These are phyloP conservation scores for Forbesichthys papilliferus DNA, from an alignment of 2,113 vertebrate genomes.

Conservation along the genomic window DNA sequence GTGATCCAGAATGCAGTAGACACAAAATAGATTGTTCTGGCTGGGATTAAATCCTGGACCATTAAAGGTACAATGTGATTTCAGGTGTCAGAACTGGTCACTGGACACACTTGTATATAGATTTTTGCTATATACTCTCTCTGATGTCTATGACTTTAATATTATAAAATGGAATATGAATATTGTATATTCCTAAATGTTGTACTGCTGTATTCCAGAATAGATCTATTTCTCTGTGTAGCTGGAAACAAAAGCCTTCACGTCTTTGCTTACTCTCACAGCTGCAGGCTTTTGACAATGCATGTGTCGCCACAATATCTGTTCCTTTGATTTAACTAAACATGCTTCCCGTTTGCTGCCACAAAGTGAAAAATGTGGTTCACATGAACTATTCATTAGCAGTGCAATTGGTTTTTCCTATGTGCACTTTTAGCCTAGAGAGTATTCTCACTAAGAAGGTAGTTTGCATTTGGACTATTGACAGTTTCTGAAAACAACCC, in stretches of 20 bases:
- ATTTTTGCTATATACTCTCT: constrained; percentile 11
- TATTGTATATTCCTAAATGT: constrained; percentile 15
- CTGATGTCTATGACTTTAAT: constrained; percentile 2
- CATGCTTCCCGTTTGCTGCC: constrained; percentile 60
- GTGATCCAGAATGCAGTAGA: constrained; percentile 33
- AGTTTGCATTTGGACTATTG: constrained; percentile 48
- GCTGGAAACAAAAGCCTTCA: constrained; percentile 41
- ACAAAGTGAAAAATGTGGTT: constrained; percentile 70
- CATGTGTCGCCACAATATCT: constrained; percentile 35
- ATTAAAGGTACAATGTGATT: constrained; percentile 7
- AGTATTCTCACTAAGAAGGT: constrained; percentile 38
- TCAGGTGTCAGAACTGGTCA: neutral
- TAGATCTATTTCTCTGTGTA: constrained; percentile 46
- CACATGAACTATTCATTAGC: constrained; percentile 71
- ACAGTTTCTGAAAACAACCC: constrained; percentile 27
- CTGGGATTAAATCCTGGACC: constrained; percentile 26
- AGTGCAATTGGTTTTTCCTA: constrained; percentile 59
- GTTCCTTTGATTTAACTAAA: constrained; percentile 64
- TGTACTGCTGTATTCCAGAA: constrained; percentile 44
- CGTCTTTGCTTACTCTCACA: constrained; percentile 65
- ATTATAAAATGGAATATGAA: constrained; percentile 35
- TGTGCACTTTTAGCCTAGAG: constrained; percentile 53
- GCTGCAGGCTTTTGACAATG: constrained; percentile 68
- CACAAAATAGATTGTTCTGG: neutral
- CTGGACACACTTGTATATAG: constrained; percentile 11